Conservation (phyloP, 2,113 vertebrate genomes). For the Cyanistes caeruleus region DNA sequence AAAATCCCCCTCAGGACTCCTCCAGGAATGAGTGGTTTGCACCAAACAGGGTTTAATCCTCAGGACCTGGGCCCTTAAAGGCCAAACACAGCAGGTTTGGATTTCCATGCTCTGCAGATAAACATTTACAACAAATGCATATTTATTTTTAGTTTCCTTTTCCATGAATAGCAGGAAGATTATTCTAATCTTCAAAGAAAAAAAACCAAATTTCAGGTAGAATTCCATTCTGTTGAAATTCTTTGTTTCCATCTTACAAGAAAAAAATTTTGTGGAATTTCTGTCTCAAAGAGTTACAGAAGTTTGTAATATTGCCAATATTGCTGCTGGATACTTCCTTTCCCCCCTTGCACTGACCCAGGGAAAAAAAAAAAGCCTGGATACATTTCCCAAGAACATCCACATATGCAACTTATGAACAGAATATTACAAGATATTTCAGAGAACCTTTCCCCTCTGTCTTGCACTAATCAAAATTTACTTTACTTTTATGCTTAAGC, state of each 20-base stretch:
- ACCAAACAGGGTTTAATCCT: not conserved
- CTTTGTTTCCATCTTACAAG: not conserved
- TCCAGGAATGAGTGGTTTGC: not conserved
- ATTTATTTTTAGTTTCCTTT: not conserved
- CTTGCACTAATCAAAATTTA: not conserved
- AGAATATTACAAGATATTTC: not conserved
- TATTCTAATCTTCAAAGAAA: not conserved
- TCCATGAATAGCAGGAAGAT: not conserved
- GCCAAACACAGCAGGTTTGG: not conserved
- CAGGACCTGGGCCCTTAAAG: not conserved
- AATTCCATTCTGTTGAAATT: not conserved
- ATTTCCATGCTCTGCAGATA: not conserved
- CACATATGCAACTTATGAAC: not conserved
- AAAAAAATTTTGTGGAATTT: not conserved
- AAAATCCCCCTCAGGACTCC: not conserved
- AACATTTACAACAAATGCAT: not conserved
- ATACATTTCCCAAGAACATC: not conserved
- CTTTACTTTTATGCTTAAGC: conserved; percentile 17
- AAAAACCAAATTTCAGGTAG: not conserved
- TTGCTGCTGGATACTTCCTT: not conserved
- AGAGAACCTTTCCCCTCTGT: not conserved
- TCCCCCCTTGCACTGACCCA: not conserved
- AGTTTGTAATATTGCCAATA: not conserved
- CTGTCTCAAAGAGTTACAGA: not conserved
- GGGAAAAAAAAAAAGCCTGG: not conserved